Evolutionary conservation across 2,888 invertebrate species (phyloP), one percentile per base, ranked within the genome.

Genomic region (Oegoconia quadripuncta): DNA sequence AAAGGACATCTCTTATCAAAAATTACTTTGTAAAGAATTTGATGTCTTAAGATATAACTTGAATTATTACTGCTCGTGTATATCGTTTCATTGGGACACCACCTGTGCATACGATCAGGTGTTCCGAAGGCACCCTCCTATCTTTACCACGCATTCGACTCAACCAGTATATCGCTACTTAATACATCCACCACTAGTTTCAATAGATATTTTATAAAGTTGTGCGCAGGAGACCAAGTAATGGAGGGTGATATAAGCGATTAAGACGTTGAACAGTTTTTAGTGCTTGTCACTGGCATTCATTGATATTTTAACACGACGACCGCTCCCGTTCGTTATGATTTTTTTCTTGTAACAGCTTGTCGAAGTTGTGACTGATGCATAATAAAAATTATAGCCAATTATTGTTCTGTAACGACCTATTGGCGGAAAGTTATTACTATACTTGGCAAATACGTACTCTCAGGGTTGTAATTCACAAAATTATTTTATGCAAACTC

Each of bases 31-130:
- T n/a, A 22, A 35, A 36, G 11, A 11, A 40, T 50, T 20, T 6
- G 14, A 28, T n/a, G 65, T 69, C 60, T 43, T 42, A 3, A 50
- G 65, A 71, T 32, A 16, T 38, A 56, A 65, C 56, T 18, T 3
- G 11, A 26, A 46, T 51, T 44, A 53, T 39, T 41, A 37, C 44
- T 48, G 52, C 47, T 48, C 39, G 37, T 57, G 52, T 58, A 39
- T 37, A 47, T 16, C 42, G 36, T 30, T 36, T 29, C 30, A 28
- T 2, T 16, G n/a, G 16, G 1, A 41, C 37, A 50, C 55, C 74
- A 74, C 74, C 74, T 75, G 74, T 75, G 68, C 36, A 55, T 45
- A 40, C 55, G 68, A 64, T 74, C 74, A 74, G 74, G 74, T 75
- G 74, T 68, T 59, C 55, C 32, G 42, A 55, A 56, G 44, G 39